Conservation (phyloP, 2,797 vertebrate species). For the Alfaro cultratus region DNA sequence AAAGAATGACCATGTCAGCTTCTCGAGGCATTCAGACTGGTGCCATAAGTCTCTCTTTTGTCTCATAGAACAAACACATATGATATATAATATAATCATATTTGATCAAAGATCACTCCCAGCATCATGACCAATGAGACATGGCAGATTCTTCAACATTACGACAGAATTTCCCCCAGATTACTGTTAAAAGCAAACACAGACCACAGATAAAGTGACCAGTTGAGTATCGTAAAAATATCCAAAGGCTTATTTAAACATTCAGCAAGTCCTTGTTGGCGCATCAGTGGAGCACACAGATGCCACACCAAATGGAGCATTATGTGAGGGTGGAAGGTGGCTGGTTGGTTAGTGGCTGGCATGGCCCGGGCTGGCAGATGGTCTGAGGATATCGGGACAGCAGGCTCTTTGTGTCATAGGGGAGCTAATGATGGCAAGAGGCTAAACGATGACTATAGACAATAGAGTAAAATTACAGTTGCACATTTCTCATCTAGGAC, state of each 20-base stretch:
- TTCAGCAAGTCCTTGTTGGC: conserved; percentile 61
- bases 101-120: conserved; percentile 51
- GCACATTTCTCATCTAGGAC: conserved; percentile 37
- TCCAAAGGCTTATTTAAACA: conserved; percentile 59
- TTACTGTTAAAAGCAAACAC: conserved; percentile 27
- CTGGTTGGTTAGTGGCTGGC: conserved; percentile 55
- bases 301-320: conserved; percentile 63
- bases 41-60: conserved; percentile 32
- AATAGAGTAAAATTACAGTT: conserved; percentile 48
- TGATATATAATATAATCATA: conserved; percentile 41
- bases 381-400: conserved; percentile 63
- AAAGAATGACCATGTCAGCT: neutral
- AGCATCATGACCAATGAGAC: conserved; percentile 56
- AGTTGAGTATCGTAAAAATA: conserved; percentile 55
- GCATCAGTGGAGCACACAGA: conserved; percentile 59
- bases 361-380: conserved; percentile 63
- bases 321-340: conserved; percentile 45
- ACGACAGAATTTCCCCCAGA: conserved; percentile 33
- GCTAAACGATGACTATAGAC: conserved; percentile 63
- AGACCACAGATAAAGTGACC: conserved; percentile 33
- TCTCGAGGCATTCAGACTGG: neutral
- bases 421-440: conserved; percentile 70
- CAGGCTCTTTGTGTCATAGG: conserved; percentile 59
- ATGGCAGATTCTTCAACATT: conserved; percentile 26
- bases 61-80: conserved; percentile 21